Evolutionary conservation across 2,113 vertebrate species (phyloP).

Genomic region (Morone chrysops): DNA sequence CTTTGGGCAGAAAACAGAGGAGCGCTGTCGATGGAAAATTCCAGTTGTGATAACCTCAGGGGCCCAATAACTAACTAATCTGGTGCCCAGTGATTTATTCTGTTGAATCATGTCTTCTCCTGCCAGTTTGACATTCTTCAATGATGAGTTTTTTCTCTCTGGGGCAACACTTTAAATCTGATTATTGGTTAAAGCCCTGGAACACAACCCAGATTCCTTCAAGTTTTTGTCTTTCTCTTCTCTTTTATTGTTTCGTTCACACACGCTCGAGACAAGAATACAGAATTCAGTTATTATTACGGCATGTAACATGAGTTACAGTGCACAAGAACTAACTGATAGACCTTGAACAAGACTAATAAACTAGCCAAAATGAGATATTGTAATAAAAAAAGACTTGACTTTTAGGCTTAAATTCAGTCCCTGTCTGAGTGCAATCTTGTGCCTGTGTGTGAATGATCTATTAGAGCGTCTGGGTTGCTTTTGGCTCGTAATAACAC

Average conservation of each 20-base stretch:
- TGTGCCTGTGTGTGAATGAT: constrained; percentile 77
- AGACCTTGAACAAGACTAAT: too few species aligned
- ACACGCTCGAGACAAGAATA: constrained; percentile 34
- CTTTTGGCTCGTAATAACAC: constrained; percentile 81
- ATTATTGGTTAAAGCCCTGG: constrained; percentile 74
- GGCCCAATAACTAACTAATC: constrained; percentile 77
- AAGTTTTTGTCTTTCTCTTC: constrained; percentile 24
- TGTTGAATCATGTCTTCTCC: constrained; percentile 81
- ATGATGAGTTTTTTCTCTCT: constrained; percentile 77
- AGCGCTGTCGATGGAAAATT: constrained; percentile 76
- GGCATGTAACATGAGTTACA: not conserved
- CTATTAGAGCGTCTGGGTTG: constrained; percentile 80
- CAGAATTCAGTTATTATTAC: constrained; percentile 13
- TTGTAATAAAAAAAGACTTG: too few species aligned
- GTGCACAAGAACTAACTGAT: not conserved
- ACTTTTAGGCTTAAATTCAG: not conserved
- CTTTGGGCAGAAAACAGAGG: constrained; percentile 45
- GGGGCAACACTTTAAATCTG: constrained; percentile 73
- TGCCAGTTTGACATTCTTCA: constrained; percentile 81
- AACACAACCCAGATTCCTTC: constrained; percentile 61
- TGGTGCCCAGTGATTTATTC: constrained; percentile 82
- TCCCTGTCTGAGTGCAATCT: constrained; percentile 53
- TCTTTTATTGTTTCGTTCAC: constrained; percentile 59
- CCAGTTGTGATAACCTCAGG: constrained; percentile 78
- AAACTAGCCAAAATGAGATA: not conserved